phyloP scores from a whole-genome alignment of 2,888 invertebrate species.

The Schizotus pectinicornis region DNA sequence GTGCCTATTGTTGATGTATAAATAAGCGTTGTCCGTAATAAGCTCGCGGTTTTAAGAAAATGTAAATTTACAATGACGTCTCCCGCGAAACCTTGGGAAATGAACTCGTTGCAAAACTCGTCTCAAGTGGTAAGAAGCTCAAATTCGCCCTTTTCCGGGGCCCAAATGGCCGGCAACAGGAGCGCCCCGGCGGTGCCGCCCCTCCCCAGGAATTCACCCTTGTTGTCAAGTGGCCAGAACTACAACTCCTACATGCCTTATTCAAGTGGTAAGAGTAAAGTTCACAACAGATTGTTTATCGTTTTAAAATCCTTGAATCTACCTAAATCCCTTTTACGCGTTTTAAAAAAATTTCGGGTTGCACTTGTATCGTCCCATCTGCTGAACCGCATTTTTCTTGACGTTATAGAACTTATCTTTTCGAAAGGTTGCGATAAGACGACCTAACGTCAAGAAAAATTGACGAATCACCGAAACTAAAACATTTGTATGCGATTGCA shows the following conservation, averaged over 20 bases:
- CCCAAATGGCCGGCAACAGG: conserved; percentile 36
- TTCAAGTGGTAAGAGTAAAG: conserved; percentile 32
- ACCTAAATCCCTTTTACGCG: too few relatives aligned
- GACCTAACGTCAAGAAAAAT: too few relatives aligned
- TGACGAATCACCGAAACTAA: too few relatives aligned
- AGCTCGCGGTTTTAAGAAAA: too few relatives aligned
- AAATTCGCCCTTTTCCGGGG: conserved; percentile 34
- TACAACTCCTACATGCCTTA: conserved; percentile 43
- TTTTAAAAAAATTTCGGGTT: too few relatives aligned
- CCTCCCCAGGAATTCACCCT: conserved; percentile 45
- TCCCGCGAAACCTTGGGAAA: conserved; percentile 53
- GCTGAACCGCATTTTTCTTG: too few relatives aligned
- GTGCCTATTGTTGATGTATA: too few relatives aligned
- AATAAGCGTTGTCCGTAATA: neutral
- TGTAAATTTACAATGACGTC: conserved; percentile 44
- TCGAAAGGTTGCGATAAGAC: too few relatives aligned
- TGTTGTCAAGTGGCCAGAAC: conserved; percentile 27
- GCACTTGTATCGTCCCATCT: too few relatives aligned
- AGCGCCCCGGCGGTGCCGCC: conserved; percentile 54
- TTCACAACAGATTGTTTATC: neutral
- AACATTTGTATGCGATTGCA: too few relatives aligned
- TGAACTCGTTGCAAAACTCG: conserved; percentile 40
- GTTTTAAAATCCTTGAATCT: too few relatives aligned
- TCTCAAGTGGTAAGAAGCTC: conserved; percentile 38
- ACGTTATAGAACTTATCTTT: too few relatives aligned